phyloP scores from a whole-genome alignment of 2,797 vertebrate genomes.

The Corythornis leucogaster region DNA sequence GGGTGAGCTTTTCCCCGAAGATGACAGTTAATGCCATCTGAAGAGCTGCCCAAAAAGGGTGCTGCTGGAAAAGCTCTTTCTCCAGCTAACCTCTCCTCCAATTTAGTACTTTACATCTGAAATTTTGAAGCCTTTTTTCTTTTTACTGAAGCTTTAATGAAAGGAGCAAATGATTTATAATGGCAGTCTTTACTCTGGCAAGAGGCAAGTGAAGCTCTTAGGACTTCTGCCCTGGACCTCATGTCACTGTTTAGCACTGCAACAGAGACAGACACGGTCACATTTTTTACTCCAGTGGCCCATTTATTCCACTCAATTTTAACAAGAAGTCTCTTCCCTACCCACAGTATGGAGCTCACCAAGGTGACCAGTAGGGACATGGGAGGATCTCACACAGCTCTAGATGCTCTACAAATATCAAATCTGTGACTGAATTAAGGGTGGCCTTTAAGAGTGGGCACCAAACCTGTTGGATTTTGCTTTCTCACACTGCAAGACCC shows the following conservation, averaged over 20 bases:
- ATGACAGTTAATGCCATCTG: neutral
- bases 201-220: neutral
- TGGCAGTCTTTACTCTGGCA: neutral
- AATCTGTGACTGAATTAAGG: accelerated
- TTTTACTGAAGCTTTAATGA: slow-evolving; percentile 24
- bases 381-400: neutral
- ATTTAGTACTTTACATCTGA: slow-evolving; percentile 30
- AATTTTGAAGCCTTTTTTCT: slow-evolving; percentile 42
- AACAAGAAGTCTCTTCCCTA: neutral
- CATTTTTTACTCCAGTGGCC: neutral
- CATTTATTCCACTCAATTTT: neutral
- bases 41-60: slow-evolving; percentile 15
- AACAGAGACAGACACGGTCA: neutral
- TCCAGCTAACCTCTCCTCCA: slow-evolving; percentile 14
- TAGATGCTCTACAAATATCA: neutral
- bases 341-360: neutral
- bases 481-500: accelerated
- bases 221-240: slow-evolving; percentile 5
- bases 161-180: slow-evolving; percentile 44
- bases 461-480: accelerated
- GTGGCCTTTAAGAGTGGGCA: neutral
- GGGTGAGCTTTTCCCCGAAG: neutral
- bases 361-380: neutral
- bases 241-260: neutral
- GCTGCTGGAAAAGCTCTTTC: slow-evolving; percentile 23